Percentiles rank a stretch among this genome's conserved stretches.
These are phyloP conservation scores for Crotalus viridis DNA, from an alignment of 2,113 vertebrate genomes.

Conservation along the genomic window DNA sequence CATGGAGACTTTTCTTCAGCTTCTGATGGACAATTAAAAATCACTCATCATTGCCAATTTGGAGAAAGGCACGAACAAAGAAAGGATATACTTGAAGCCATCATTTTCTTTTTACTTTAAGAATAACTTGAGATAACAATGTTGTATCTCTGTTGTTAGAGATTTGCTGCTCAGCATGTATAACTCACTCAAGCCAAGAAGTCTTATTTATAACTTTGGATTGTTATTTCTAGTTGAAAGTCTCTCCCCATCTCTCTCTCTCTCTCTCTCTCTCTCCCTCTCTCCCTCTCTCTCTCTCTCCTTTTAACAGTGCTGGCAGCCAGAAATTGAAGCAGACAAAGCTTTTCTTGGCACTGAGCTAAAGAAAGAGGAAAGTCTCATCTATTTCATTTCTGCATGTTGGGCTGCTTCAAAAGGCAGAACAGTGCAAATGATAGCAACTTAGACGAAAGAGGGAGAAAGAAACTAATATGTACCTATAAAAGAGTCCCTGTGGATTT, in stretches of 20 bases:
- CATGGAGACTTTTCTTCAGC: not conserved
- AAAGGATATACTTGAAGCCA: not conserved
- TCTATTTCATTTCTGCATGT: not conserved
- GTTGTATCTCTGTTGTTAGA: not conserved
- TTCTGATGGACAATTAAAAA: not conserved
- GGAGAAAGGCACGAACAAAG: not conserved
- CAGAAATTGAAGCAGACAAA: not conserved
- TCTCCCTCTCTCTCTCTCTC: too few relatives aligned
- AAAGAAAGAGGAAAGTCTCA: not conserved
- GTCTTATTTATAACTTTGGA: not conserved
- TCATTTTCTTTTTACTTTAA: not conserved
- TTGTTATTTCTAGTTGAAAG: not conserved
- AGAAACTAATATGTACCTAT: not conserved
- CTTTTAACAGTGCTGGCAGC: not conserved
- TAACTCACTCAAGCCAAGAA: not conserved
- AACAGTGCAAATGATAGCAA: not conserved
- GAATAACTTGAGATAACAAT: not conserved
- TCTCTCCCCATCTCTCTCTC: not conserved
- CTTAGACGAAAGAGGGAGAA: not conserved
- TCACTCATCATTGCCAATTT: not conserved
- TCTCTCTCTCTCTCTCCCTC: too few relatives aligned
- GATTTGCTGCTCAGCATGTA: not conserved
- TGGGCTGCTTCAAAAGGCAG: not conserved
- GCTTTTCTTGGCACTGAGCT: not conserved
- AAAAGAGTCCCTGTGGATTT: not conserved